A percentile compares a stretch with the other conserved stretches of the same genome.
These are phyloP conservation scores for Hoplostethus atlanticus DNA, from an alignment of 2,797 vertebrate species.

Conservation along the genomic window DNA sequence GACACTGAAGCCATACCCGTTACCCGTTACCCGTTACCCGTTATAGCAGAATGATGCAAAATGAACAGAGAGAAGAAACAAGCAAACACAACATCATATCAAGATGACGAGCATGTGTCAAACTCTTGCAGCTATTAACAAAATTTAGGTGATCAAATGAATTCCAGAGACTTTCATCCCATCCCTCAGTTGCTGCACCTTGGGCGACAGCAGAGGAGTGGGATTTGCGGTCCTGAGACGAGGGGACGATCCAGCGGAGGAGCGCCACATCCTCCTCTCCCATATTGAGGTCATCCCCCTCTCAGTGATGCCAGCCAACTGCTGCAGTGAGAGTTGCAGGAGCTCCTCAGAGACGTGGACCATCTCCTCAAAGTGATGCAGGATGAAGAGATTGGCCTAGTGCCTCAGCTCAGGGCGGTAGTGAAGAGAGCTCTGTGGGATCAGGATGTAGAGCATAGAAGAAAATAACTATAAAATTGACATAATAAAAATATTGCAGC, in stretches of 20 bases:
- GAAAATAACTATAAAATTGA: no score
- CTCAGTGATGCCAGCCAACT: conserved; percentile 80
- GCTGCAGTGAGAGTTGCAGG: conserved; percentile 53
- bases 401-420: conserved; percentile 68
- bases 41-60: no score
- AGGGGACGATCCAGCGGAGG: conserved; percentile 48
- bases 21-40: no score
- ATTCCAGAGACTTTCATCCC: neutral
- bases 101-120: no score
- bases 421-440: conserved; percentile 34
- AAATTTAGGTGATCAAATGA: no score
- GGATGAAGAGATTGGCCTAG: conserved; percentile 81
- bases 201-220: conserved; percentile 45
- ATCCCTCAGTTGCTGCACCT: conserved; percentile 38
- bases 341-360: conserved; percentile 79
- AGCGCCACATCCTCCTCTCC: conserved; percentile 72
- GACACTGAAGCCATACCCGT: no score
- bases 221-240: conserved; percentile 10
- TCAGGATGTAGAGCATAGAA: no score
- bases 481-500: no score
- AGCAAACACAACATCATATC: no score
- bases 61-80: no score
- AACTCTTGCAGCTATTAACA: no score
- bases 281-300: conserved; percentile 86
- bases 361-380: conserved; percentile 86